A percentile compares a stretch with the other conserved stretches of the same genome.
Evolutionary conservation across 1,140 invertebrate species (phyloP).

Genomic region (Acromyrmex charruanus): DNA sequence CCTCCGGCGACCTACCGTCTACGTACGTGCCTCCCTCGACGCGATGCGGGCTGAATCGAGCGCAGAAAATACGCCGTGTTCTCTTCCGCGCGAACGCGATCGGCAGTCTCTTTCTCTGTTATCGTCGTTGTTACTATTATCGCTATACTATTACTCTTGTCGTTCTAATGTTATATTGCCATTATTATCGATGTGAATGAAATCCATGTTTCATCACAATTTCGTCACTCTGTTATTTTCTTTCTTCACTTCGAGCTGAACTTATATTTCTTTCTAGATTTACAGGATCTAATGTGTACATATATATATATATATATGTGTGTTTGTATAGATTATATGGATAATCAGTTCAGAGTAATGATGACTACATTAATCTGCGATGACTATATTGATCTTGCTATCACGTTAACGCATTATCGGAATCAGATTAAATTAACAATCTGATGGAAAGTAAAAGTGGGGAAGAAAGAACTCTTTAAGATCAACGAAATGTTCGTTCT

Average conservation of each 20-base stretch:
- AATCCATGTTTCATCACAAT: conserved; percentile 15
- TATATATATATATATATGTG: not conserved
- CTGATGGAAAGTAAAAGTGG: not conserved
- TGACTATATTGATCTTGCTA: not conserved
- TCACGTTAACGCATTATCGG: too few species aligned
- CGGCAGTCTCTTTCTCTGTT: conserved; percentile 31
- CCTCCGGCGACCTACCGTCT: conserved; percentile 58
- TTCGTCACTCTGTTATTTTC: not conserved
- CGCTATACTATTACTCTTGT: not conserved
- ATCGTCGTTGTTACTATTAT: conserved; percentile 31
- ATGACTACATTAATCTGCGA: not conserved
- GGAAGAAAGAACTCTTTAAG: not conserved
- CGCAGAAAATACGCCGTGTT: conserved; percentile 68
- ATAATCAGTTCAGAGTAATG: not conserved
- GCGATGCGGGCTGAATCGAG: conserved; percentile 71
- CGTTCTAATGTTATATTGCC: conserved; percentile 10
- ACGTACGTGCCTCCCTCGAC: conserved; percentile 57
- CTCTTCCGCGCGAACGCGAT: conserved; percentile 40
- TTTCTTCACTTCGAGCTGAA: not conserved
- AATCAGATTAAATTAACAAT: not conserved
- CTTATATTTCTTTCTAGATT: conserved; percentile 38
- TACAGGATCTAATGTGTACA: not conserved
- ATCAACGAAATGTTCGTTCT: conserved; percentile 39
- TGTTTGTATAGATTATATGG: too few species aligned
- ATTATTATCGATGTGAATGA: conserved; percentile 27